These are phyloP conservation scores for Xiphydria camelus DNA, from an alignment of 2,888 invertebrate species.

Conservation along the genomic window DNA sequence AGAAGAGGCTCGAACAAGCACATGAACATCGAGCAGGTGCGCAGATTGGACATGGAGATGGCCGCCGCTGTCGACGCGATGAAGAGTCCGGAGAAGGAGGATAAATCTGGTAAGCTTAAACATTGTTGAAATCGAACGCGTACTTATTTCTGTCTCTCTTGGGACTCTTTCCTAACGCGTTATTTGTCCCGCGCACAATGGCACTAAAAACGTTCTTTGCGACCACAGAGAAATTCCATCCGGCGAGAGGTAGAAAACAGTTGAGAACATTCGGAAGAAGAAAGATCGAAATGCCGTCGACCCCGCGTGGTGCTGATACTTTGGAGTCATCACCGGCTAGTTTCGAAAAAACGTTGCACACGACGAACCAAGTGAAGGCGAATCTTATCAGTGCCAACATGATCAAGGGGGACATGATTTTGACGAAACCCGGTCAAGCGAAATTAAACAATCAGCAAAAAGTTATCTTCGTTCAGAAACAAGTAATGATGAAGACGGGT, in stretches of 20 bases:
- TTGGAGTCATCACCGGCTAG: background rate
- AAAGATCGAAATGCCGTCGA: constrained; percentile 39
- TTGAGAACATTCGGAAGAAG: constrained; percentile 39
- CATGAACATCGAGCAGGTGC: constrained; percentile 51
- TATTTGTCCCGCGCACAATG: no score
- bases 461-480: constrained; percentile 50
- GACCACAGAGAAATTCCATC: constrained; percentile 25
- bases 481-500: constrained; percentile 42
- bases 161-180: no score
- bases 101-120: constrained; percentile 34
- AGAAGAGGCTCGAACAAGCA: constrained; percentile 49
- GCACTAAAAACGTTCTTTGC: no score
- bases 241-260: constrained; percentile 37
- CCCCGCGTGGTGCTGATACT: background rate
- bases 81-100: constrained; percentile 52
- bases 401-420: constrained; percentile 54
- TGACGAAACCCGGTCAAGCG: constrained; percentile 51
- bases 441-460: constrained; percentile 45
- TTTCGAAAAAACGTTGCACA: constrained; percentile 44
- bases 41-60: constrained; percentile 55
- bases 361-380: constrained; percentile 59
- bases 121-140: no score
- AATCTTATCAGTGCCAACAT: constrained; percentile 59
- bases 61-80: constrained; percentile 55
- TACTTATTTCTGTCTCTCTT: no score